Evolutionary conservation across 30 jellyfish, hydroid and myxozoan genomes (phyloP).

Genomic region (Aurelia aurita): DNA sequence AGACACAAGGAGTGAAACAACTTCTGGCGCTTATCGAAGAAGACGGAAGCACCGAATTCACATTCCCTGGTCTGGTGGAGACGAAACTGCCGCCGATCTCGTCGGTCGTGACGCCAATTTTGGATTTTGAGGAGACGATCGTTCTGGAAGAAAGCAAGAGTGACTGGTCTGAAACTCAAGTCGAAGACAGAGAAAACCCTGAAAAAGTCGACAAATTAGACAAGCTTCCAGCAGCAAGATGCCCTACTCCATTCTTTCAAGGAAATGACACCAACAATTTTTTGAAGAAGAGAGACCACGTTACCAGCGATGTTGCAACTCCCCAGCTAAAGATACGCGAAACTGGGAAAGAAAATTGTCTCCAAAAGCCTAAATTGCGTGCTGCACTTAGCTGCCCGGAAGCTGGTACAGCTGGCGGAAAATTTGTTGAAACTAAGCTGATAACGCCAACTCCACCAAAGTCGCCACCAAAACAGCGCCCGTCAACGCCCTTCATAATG

Average conservation of each 20-base stretch:
- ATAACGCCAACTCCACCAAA: constrained; percentile 45
- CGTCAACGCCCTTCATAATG: constrained; percentile 33
- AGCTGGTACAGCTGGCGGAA: background rate
- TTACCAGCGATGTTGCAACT: background rate
- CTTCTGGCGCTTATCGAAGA: constrained; percentile 30
- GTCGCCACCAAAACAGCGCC: constrained; percentile 48
- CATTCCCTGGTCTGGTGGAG: constrained; percentile 24
- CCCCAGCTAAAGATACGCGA: background rate
- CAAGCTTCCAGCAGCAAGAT: background rate
- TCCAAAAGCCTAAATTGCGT: background rate
- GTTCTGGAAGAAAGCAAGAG: background rate
- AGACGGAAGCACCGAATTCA: background rate
- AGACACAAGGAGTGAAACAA: background rate
- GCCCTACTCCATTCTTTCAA: background rate
- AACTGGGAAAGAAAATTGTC: background rate
- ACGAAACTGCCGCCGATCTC: constrained; percentile 2
- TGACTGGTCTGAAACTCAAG: background rate
- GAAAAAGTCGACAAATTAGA: background rate
- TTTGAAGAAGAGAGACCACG: background rate
- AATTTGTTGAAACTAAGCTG: background rate
- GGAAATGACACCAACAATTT: background rate
- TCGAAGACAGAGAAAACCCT: background rate
- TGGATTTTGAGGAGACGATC: background rate
- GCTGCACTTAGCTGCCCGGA: constrained; percentile 19
- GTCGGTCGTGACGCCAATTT: background rate